These are phyloP conservation scores for Pipistrellus pygmaeus DNA, from an alignment of 2,797 vertebrate species.

Conservation along the genomic window DNA sequence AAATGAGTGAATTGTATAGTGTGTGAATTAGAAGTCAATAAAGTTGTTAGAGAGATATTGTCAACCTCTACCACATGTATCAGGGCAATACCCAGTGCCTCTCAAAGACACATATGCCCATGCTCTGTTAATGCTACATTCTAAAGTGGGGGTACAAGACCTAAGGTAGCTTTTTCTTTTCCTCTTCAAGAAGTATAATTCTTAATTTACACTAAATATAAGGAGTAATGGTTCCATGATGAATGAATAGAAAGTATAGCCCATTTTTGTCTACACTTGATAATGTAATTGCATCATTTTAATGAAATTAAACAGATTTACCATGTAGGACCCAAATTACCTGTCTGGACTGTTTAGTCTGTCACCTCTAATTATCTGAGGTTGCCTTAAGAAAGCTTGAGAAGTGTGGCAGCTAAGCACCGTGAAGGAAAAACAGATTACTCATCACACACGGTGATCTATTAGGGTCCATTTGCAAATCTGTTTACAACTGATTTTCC, in stretches of 20 bases:
- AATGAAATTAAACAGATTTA: slow-evolving; percentile 41
- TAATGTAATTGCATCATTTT: slow-evolving; percentile 47
- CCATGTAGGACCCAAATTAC: not conserved
- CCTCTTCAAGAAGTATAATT: not conserved
- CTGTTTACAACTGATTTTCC: slow-evolving; percentile 33
- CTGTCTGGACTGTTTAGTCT: slow-evolving; percentile 19
- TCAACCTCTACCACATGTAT: not conserved
- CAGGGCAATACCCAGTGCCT: not conserved
- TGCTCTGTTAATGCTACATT: not conserved
- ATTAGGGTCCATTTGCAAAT: slow-evolving; percentile 8
- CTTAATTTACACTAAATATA: slow-evolving; percentile 36
- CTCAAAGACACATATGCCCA: not conserved
- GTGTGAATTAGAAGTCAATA: slow-evolving; percentile 15
- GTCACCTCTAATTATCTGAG: not conserved
- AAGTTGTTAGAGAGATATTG: not conserved
- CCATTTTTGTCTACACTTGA: slow-evolving; percentile 1
- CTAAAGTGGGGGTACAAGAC: not conserved
- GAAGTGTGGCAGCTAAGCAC: not conserved
- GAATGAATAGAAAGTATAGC: slow-evolving; percentile 22
- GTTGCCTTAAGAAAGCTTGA: slow-evolving; percentile 10
- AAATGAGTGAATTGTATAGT: not conserved
- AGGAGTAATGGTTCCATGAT: not conserved
- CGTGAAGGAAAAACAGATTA: slow-evolving; percentile 5
- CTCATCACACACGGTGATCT: not conserved
- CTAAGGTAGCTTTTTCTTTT: not conserved